phyloP scores from a whole-genome alignment of 2,888 invertebrate species.

The Teinopalpus imperialis region DNA sequence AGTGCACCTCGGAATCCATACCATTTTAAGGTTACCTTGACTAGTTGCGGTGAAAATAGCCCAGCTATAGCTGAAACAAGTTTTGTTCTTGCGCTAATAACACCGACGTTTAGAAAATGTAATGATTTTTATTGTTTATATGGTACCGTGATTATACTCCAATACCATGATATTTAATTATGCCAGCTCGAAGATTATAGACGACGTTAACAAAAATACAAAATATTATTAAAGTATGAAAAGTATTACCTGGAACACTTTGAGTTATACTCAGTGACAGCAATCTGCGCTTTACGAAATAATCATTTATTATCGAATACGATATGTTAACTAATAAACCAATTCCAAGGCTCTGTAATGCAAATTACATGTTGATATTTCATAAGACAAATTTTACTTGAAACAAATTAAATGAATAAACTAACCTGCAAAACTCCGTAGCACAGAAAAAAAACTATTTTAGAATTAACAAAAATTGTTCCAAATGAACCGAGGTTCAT shows the following conservation, averaged over 20 bases:
- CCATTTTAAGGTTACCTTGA: slow-evolving; percentile 77
- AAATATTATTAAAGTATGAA: not conserved
- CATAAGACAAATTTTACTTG: slow-evolving; percentile 1
- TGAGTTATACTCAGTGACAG: slow-evolving; percentile 49
- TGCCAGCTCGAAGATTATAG: not conserved
- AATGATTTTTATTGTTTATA: no score
- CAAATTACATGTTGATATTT: slow-evolving; percentile 2
- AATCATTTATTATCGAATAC: slow-evolving; percentile 48
- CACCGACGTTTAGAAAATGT: no score
- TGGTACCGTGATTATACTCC: no score
- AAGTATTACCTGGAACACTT: slow-evolving; percentile 45
- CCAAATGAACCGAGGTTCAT: slow-evolving; percentile 42
- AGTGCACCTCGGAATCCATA: slow-evolving; percentile 87
- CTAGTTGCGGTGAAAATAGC: slow-evolving; percentile 83
- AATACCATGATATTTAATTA: no score
- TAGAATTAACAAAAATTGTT: slow-evolving; percentile 44
- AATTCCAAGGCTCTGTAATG: slow-evolving; percentile 45
- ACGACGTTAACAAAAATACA: no score
- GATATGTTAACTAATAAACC: slow-evolving; percentile 50
- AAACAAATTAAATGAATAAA: slow-evolving; percentile 16
- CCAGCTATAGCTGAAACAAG: slow-evolving; percentile 73
- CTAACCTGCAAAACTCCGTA: slow-evolving; percentile 52
- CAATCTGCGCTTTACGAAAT: slow-evolving; percentile 51
- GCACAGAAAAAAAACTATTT: slow-evolving; percentile 43
- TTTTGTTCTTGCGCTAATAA: no score